Evolutionary conservation across 2,888 invertebrate genomes (phyloP), one percentile per base, ranked within the genome.

Genomic region (Emesis furor): DNA sequence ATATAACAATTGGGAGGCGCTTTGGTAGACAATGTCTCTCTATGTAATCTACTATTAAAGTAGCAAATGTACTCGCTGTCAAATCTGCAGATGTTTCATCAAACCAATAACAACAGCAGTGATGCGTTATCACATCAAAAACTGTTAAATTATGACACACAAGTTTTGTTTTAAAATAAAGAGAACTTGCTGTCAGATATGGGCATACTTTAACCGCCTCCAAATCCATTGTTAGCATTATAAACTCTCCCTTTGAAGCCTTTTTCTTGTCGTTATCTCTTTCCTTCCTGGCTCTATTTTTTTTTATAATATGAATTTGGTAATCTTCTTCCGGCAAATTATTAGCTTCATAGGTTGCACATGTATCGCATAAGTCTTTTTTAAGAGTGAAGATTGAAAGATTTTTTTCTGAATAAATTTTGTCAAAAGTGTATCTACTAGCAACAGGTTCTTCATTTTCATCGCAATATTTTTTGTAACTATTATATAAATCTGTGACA

Each of bases 131-230:
- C 30, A 89, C 76, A 73, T 89, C 65, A 73, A 78, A 89, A 2
- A 90, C 32, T 1, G 90, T 89, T 65, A 86, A 90, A 80, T 90
- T 90, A 69, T 90, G 89, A 62, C 82, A 80, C 8, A 81, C 84
- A 2, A 90, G 79, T 76, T 90, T 90, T 42, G 90, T 90, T 69
- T 89, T 90, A 77, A 81, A 84, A 59, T 87, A 87, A 4, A 85
- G 65, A 8, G 84, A 82, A 67, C 81, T 85, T 30, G 81, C 84
- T 14, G 55, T 73, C 5, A 55, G 51, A 51, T 12, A 73, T 35
- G 73, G 73, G 32, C 55, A 73, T 12, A 73, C 73, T n/a, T 73
- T 73, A 24, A 73, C 73, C 10, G 55, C 51, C 17, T 73, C 73
- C 17, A 73, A 73, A 35, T 73, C 55, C 17, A 73, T n/a, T 14